Evolutionary conservation across 2,888 invertebrate genomes (phyloP).

Genomic region (Thera obeliscata): DNA sequence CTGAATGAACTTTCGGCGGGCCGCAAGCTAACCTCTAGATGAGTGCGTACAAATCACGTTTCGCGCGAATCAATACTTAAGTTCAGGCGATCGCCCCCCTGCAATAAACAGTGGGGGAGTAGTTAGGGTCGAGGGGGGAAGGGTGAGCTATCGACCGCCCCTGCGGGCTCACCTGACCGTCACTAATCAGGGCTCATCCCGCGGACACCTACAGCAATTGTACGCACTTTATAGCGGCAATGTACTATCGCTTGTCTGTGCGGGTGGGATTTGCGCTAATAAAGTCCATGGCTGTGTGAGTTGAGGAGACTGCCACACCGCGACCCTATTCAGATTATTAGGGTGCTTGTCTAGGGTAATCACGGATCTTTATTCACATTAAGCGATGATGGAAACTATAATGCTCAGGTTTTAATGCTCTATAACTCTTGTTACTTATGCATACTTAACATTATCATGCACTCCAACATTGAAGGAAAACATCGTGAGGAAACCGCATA

Average conservation of each 20-base stretch:
- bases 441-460: too few species aligned
- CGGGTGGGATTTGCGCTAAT: conserved; percentile 40
- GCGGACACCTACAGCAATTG: conserved; percentile 82
- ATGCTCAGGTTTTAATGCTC: background rate
- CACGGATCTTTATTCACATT: conserved; percentile 38
- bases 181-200: conserved; percentile 84
- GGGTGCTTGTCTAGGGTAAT: conserved; percentile 52
- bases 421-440: background rate
- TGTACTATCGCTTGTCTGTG: conserved; percentile 51
- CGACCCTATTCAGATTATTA: conserved; percentile 54
- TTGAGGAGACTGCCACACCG: conserved; percentile 40
- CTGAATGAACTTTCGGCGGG: conserved; percentile 59
- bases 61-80: conserved; percentile 85
- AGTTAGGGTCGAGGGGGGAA: conserved; percentile 63
- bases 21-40: conserved; percentile 79
- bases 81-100: conserved; percentile 83
- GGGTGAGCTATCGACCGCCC: conserved; percentile 70
- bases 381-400: conserved; percentile 18
- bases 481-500: too few species aligned
- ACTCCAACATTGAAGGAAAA: too few species aligned
- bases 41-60: conserved; percentile 85
- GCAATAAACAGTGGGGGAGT: conserved; percentile 77
- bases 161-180: conserved; percentile 80
- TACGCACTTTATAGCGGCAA: conserved; percentile 67
- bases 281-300: conserved; percentile 42